Conservation (phyloP, 2,888 invertebrate species). For the Ariolimax columbianus region DNA sequence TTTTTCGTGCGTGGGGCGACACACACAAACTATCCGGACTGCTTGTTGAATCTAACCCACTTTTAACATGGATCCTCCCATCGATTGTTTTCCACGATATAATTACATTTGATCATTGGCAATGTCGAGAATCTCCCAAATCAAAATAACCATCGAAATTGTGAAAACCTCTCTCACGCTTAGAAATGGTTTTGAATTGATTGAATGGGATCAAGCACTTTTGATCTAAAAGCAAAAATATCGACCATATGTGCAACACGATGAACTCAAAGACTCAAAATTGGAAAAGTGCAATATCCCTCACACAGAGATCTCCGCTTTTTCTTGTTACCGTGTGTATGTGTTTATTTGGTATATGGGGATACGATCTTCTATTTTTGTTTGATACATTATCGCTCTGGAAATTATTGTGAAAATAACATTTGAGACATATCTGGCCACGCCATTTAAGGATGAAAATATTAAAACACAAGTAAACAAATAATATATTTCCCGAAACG, state of each 20-base stretch:
- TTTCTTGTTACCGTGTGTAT: background rate
- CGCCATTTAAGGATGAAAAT: background rate
- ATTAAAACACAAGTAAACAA: background rate
- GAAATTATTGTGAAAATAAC: background rate
- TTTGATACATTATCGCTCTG: background rate
- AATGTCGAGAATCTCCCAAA: background rate
- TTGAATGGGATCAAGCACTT: background rate
- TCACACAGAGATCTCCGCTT: background rate
- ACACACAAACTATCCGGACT: background rate
- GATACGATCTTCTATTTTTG: background rate
- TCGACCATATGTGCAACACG: background rate
- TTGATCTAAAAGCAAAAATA: background rate
- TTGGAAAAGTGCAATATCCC: background rate
- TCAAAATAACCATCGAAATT: background rate
- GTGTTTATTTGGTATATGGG: background rate
- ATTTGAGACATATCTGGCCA: background rate
- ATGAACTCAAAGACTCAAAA: background rate
- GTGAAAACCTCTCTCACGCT: background rate
- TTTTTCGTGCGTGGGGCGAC: no score
- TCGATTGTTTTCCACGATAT: background rate
- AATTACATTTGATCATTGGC: background rate
- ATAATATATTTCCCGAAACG: background rate
- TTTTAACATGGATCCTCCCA: background rate
- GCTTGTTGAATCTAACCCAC: background rate
- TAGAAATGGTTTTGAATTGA: slow-evolving; percentile 3